These are phyloP conservation scores for Heteromormyrus szaboi DNA, from an alignment of 2,797 vertebrate species.

Conservation along the genomic window DNA sequence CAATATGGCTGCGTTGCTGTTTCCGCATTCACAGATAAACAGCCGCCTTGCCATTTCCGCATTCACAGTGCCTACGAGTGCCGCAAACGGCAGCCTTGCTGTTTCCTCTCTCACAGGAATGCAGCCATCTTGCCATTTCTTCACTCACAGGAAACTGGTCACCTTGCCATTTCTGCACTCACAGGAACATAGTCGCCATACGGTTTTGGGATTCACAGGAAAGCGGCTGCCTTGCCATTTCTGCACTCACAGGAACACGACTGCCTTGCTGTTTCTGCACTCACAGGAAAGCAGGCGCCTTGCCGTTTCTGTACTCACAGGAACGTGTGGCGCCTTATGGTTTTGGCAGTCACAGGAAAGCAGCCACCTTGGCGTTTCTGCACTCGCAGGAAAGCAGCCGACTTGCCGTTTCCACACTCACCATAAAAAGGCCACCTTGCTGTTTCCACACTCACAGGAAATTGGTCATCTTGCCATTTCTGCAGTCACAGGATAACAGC, in stretches of 20 bases:
- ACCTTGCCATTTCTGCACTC: no score
- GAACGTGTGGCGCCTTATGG: no score
- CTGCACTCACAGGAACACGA: not conserved
- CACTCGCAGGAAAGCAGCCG: no score
- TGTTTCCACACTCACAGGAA: not conserved
- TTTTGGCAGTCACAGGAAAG: no score
- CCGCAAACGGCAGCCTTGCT: not conserved
- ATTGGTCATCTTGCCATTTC: not conserved
- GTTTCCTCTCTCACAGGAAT: not conserved
- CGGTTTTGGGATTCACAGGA: not conserved
- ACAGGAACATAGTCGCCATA: no score
- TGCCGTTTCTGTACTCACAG: no score
- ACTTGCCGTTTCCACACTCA: no score
- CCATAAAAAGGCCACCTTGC: not conserved
- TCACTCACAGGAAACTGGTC: not conserved
- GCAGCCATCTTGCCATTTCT: not conserved
- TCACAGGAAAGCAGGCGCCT: no score
- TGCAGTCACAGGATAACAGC: not conserved
- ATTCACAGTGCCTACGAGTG: no score
- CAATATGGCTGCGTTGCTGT: not conserved
- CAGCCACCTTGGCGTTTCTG: no score
- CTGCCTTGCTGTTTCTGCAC: no score
- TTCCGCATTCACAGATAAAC: not conserved
- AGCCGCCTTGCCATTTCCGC: not conserved
- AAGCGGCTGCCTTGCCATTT: not conserved